phyloP scores from a whole-genome alignment of 2,888 invertebrate genomes.

The Xylota segnis region DNA sequence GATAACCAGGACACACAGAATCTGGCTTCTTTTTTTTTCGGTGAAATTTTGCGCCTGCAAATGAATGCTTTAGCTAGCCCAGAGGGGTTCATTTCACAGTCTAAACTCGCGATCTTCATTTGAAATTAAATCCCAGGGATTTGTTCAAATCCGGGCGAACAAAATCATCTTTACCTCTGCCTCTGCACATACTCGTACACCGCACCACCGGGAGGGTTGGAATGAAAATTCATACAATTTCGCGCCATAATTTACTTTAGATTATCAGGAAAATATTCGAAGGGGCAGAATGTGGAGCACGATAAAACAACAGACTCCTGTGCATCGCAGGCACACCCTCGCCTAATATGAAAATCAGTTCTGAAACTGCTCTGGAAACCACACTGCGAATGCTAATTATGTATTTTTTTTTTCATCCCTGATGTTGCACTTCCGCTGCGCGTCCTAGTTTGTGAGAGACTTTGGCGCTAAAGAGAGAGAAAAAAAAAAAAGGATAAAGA shows the following conservation, averaged over 20 bases:
- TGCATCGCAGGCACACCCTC: slow-evolving; percentile 2
- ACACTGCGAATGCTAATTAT: slow-evolving; percentile 72
- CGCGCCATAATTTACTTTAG: slow-evolving; percentile 67
- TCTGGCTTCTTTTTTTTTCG: neutral
- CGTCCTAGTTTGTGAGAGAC: slow-evolving; percentile 66
- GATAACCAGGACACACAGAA: neutral
- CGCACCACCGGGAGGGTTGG: slow-evolving; percentile 30
- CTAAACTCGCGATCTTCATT: slow-evolving; percentile 61
- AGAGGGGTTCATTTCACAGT: slow-evolving; percentile 33
- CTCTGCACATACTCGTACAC: neutral
- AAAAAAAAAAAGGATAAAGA: slow-evolving; percentile 52
- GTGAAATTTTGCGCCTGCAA: slow-evolving; percentile 49
- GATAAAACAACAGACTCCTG: slow-evolving; percentile 55
- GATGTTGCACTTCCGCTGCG: slow-evolving; percentile 71
- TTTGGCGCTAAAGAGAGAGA: slow-evolving; percentile 45
- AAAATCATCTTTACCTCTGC: slow-evolving; percentile 26
- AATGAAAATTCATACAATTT: slow-evolving; percentile 65
- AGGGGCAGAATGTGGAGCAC: slow-evolving; percentile 54
- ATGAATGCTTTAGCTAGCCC: slow-evolving; percentile 40
- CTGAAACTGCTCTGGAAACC: slow-evolving; percentile 32
- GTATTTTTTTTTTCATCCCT: slow-evolving; percentile 71
- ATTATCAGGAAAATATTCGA: slow-evolving; percentile 67
- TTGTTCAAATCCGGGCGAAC: slow-evolving; percentile 45
- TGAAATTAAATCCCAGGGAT: slow-evolving; percentile 67
- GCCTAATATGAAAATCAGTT: slow-evolving; percentile 63